These are phyloP conservation scores for Serrognathus titanus DNA, from an alignment of 2,888 invertebrate genomes.

Conservation along the genomic window DNA sequence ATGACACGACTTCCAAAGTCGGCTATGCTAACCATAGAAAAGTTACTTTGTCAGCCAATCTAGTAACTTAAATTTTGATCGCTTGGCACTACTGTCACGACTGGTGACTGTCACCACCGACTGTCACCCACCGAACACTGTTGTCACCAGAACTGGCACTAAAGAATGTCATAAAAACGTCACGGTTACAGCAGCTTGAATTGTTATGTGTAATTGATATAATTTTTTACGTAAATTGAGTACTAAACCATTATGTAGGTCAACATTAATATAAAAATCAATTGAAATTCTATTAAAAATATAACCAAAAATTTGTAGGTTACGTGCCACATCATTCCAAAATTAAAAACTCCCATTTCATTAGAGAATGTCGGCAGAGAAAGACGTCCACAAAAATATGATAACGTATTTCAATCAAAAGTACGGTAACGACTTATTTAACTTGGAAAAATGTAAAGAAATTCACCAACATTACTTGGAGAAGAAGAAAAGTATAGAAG, in stretches of 20 bases:
- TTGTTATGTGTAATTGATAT: too few species aligned
- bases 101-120: too few species aligned
- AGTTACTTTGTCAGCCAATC: too few species aligned
- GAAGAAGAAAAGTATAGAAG: conserved; percentile 48
- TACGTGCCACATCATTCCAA: conserved; percentile 23
- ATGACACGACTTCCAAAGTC: too few species aligned
- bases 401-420: conserved; percentile 35
- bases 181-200: neutral
- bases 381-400: conserved; percentile 7
- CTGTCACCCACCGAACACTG: too few species aligned
- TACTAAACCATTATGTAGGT: neutral
- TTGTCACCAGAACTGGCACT: too few species aligned
- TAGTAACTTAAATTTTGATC: too few species aligned
- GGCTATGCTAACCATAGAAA: too few species aligned
- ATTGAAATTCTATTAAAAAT: neutral
- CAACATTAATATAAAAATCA: neutral
- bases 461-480: conserved; percentile 47
- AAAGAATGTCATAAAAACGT: too few species aligned
- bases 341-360: neutral
- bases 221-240: neutral
- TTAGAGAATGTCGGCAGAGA: conserved; percentile 15
- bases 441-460: conserved; percentile 52
- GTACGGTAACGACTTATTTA: conserved; percentile 54
- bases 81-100: too few species aligned
- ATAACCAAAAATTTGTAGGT: conserved; percentile 15